Evolutionary conservation across 2,888 invertebrate genomes (phyloP), one percentile per base, ranked within the genome.

Genomic region (Caenorhabditis japonica): DNA sequence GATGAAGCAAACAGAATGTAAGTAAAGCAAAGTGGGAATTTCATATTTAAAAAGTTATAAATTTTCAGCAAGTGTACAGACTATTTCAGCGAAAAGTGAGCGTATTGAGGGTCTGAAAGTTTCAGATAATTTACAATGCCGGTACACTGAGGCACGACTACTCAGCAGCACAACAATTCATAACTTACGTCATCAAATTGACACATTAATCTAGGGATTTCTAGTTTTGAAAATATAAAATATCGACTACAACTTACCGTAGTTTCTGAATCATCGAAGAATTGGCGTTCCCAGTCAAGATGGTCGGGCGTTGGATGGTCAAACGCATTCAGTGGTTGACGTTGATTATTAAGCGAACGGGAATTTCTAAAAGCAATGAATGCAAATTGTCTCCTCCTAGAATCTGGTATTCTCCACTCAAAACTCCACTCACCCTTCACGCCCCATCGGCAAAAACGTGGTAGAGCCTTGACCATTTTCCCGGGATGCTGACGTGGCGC

Each of bases 211-310:
- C 73, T 73, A 55, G 30, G 15, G 12, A 43, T 30, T n/a, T 1
- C 17, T 51, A 17, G 7, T 17, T 21, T 23, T 21, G n/a, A 43
- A 34, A 10, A 33, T n/a, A 15, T 33, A 13, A 49, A 3, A 19
- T 38, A 13, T 36, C 15, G 5, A 15, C 27, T 36, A 27, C 13
- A 30, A 68, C 74, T 64, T n/a, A 79, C 79, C 13, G 76, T 73
- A 1, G 76, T 71, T 66, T 82, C 81, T 7, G 71, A 62, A 38
- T 84, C 84, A 68, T 83, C 84, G 56, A 84, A 84, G 73, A 84
- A 84, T 53, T 84, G 84, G 19, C 84, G 64, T 61, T 84, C 84
- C 84, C 84, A 84, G 43, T 84, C 84, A 33, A 84, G 73, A 25
- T 79, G 75, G 21, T 80, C 81, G 12, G 75, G 75, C 8, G 74